Evolutionary conservation across 2,797 vertebrate genomes (phyloP).

Genomic region (Arnoldichthys spilopterus): DNA sequence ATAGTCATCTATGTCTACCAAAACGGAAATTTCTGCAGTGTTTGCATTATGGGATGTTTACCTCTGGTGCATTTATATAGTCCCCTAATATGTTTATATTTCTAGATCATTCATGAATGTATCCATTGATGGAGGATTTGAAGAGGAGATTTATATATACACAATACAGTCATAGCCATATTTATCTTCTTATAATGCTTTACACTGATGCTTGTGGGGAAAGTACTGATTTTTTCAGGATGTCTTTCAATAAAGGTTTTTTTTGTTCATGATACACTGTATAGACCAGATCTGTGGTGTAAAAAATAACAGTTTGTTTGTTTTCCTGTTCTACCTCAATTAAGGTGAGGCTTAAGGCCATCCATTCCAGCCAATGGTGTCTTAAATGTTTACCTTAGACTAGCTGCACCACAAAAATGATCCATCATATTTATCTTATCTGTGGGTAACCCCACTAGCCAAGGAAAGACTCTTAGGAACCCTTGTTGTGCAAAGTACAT

Average conservation of each 20-base stretch:
- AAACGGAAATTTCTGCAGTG: background rate
- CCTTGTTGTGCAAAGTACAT: too few species aligned
- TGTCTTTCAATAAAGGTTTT: conserved; percentile 18
- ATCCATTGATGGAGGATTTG: background rate
- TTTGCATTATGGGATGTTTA: background rate
- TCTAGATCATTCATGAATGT: background rate
- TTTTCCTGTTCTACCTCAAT: too few species aligned
- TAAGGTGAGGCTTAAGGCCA: too few species aligned
- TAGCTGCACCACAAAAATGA: too few species aligned
- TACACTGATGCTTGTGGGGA: conserved; percentile 12
- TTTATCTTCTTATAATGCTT: conserved; percentile 18
- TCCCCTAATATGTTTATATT: background rate
- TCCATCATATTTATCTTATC: too few species aligned
- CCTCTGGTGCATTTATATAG: background rate
- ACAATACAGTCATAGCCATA: background rate
- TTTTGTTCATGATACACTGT: background rate
- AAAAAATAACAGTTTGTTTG: too few species aligned
- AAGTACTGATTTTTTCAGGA: background rate
- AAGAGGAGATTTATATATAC: background rate
- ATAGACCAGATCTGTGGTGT: too few species aligned
- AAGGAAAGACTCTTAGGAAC: too few species aligned
- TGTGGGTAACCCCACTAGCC: too few species aligned
- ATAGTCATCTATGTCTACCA: conserved; percentile 3
- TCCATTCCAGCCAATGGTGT: too few species aligned
- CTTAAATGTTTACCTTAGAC: too few species aligned